These are phyloP conservation scores for Noctuana brunneofusca DNA, from an alignment of 2,888 invertebrate genomes.

Conservation along the genomic window DNA sequence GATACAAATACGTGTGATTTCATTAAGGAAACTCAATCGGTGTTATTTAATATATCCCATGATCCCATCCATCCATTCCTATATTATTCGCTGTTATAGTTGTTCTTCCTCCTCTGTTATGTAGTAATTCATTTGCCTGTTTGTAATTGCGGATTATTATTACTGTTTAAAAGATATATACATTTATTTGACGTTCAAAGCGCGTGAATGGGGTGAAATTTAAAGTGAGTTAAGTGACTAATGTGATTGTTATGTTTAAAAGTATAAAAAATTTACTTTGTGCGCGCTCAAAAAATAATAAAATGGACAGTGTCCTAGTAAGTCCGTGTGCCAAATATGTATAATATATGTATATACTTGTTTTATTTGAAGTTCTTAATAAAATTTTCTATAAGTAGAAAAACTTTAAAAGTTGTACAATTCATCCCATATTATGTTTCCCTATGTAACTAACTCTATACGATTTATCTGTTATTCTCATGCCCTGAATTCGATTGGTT, in stretches of 20 bases:
- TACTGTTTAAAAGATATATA: neutral
- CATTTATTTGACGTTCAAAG: neutral
- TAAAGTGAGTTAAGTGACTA: neutral
- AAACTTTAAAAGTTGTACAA: too few species aligned
- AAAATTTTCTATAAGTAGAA: too few species aligned
- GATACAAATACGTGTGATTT: neutral
- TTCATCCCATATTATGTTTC: too few species aligned
- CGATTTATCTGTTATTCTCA: too few species aligned
- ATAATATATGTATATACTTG: conserved; percentile 28
- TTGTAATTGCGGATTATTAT: neutral
- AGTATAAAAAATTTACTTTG: conserved; percentile 32
- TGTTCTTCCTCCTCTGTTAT: conserved; percentile 1
- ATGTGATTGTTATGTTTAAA: conserved; percentile 33
- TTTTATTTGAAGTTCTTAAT: too few species aligned
- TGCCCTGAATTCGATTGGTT: too few species aligned
- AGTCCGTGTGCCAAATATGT: conserved; percentile 23
- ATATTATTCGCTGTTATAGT: neutral
- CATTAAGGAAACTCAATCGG: conserved; percentile 18
- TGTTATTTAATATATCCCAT: conserved; percentile 16
- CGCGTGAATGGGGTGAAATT: neutral
- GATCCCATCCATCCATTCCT: conserved; percentile 6
- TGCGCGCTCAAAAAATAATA: conserved; percentile 6
- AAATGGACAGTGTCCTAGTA: conserved; percentile 10
- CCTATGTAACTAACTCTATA: too few species aligned
- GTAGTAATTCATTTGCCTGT: conserved; percentile 23